Base-by-base conservation (phyloP, 2,888 invertebrate species). In the Aporophyla lueneburgensis region DNA sequence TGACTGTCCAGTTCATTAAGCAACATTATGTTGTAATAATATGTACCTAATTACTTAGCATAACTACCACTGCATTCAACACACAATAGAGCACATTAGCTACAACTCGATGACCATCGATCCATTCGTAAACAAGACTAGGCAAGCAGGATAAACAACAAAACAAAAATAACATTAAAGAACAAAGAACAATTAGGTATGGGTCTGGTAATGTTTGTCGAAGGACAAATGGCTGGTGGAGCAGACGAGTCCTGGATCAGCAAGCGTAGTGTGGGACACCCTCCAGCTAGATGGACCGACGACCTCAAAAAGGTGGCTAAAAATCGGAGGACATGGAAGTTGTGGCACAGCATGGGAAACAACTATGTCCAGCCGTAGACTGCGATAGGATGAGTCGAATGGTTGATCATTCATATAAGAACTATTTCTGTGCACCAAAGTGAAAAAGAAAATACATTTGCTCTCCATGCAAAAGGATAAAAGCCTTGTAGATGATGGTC, bases 71-170 rank as follows among this genome's bases (percentile, higher is more conserved):
- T 81, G 58, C 51, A 69, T 33, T 19, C 53, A 21, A 14, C 46
- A 59, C 7, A 67, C 69, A 81, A 77, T 77, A 72, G 46, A 16
- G 14, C 63, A 24, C 63, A 70, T 81, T 69, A 76, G 56, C 33
- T n/a, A 61, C 59, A 68, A 82, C 74, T 71, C 70, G 54, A 59
- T 68, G 71, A 40, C 46, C 40, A 78, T 81, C 70, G 59, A 67
- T 63, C 67, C 51, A 53, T 21, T 43, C n/a, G 12, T 46, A 40
- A 49, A 14, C 27, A 65, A 49, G 21, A 19, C 24, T 24, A 58
- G 27, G 43, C 56, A 71, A 33, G 51, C 59, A 80, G n/a, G 33
- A 78, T 78, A 46, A 58, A 65, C 65, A n/a, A n/a, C n/a, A n/a
- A n/a, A n/a, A n/a, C n/a, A n/a, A n/a, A n/a, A n/a, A n/a, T n/a